These are phyloP conservation scores for Gymnocephalus cernua DNA, from an alignment of 2,113 vertebrate genomes.

Conservation along the genomic window DNA sequence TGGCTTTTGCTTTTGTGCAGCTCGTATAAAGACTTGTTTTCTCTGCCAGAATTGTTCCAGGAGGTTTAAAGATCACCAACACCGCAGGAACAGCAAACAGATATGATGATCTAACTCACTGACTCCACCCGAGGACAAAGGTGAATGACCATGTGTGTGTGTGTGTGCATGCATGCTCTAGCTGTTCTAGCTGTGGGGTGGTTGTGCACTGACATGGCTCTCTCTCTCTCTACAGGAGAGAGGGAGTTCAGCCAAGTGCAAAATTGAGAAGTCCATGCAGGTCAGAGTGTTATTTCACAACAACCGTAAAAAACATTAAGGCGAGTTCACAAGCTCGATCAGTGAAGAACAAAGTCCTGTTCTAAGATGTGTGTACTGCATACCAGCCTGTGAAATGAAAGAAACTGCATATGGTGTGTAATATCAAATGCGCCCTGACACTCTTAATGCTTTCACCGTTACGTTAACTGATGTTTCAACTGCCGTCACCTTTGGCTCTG, in stretches of 20 bases:
- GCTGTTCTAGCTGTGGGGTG: not conserved
- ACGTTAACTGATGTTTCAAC: no score
- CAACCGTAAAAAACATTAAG: not conserved
- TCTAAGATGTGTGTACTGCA: not conserved
- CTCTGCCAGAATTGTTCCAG: conserved; percentile 6
- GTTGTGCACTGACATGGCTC: not conserved
- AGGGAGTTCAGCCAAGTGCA: not conserved
- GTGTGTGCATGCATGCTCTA: not conserved
- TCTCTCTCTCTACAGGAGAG: conserved; percentile 7
- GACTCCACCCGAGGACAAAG: conserved; percentile 22
- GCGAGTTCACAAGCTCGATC: not conserved
- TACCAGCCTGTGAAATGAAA: no score
- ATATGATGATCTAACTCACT: conserved; percentile 25
- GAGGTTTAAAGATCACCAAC: conserved; percentile 36
- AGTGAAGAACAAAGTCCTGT: not conserved
- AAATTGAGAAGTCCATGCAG: conserved; percentile 16
- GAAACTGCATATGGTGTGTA: not conserved
- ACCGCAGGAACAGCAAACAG: conserved; percentile 29
- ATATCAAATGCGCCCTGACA: not conserved
- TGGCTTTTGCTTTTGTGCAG: conserved; percentile 6
- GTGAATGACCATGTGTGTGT: conserved; percentile 1
- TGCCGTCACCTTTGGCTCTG: no score
- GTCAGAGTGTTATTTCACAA: conserved; percentile 12
- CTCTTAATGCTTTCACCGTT: not conserved
- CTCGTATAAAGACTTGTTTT: not conserved